Conservation (phyloP, 2,113 vertebrate genomes). For the Proteles cristata region DNA sequence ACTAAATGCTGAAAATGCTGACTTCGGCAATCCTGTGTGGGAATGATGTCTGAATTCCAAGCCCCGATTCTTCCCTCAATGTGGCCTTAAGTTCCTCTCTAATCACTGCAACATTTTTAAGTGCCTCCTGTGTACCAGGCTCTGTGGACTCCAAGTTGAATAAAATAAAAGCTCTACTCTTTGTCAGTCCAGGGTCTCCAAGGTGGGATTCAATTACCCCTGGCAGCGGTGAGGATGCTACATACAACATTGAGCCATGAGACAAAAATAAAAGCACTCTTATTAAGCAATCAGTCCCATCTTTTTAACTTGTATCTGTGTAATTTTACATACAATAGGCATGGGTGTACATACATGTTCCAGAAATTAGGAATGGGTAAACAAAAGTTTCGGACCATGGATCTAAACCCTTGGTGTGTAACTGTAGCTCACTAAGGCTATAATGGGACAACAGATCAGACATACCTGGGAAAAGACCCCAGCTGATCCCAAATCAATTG, state of each 20-base stretch:
- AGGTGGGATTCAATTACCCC: not conserved
- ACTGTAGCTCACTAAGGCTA: not conserved
- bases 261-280: not conserved
- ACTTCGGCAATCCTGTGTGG: not conserved
- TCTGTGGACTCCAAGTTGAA: not conserved
- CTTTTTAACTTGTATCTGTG: not conserved
- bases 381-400: not conserved
- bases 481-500: not conserved
- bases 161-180: not conserved
- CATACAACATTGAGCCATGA: not conserved
- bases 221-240: not conserved
- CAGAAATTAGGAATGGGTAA: not conserved
- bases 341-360: not conserved
- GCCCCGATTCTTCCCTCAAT: not conserved
- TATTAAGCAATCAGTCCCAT: not conserved
- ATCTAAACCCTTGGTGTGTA: not conserved
- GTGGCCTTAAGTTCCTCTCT: not conserved
- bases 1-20: constrained; percentile 44
- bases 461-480: not conserved
- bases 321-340: not conserved
- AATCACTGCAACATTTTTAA: not conserved
- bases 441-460: not conserved
- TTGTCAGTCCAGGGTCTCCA: not conserved
- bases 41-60: not conserved
- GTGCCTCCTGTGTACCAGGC: not conserved